Evolutionary conservation across 2,797 vertebrate genomes (phyloP).

Genomic region (Argyrosomus regius): DNA sequence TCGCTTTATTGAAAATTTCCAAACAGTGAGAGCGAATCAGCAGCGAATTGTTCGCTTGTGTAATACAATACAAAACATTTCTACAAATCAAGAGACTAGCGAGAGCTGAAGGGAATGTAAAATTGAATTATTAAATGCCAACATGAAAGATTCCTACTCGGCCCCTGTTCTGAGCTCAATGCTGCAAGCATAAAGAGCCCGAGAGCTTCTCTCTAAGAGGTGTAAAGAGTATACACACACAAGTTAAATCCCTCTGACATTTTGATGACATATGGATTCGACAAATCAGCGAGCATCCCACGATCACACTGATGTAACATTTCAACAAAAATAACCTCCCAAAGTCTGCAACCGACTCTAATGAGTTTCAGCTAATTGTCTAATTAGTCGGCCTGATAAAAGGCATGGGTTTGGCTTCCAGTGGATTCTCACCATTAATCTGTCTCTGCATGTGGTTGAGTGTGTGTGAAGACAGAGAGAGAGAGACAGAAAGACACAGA

Average conservation of each 20-base stretch:
- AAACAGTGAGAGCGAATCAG: not conserved
- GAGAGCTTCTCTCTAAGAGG: not conserved
- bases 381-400: slow-evolving; percentile 45
- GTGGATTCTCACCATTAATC: slow-evolving; percentile 27
- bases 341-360: not conserved
- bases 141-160: slow-evolving; percentile 8
- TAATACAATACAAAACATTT: slow-evolving; percentile 30
- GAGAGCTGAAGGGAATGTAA: not conserved
- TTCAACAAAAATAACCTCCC: slow-evolving; percentile 10
- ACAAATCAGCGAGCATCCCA: not conserved
- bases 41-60: slow-evolving; percentile 10
- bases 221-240: not conserved
- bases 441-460: not conserved
- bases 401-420: slow-evolving; percentile 24
- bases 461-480: not conserved
- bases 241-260: slow-evolving; percentile 22
- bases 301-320: not conserved
- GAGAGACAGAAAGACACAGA: not conserved
- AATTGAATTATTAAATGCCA: slow-evolving; percentile 36
- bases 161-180: slow-evolving; percentile 7
- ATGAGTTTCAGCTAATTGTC: slow-evolving; percentile 53
- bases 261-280: slow-evolving; percentile 25
- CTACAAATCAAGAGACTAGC: slow-evolving; percentile 11
- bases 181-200: not conserved
- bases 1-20: slow-evolving; percentile 13